Base-by-base conservation (phyloP, 2,888 invertebrate genomes). In the Stictocephala bisonia region DNA sequence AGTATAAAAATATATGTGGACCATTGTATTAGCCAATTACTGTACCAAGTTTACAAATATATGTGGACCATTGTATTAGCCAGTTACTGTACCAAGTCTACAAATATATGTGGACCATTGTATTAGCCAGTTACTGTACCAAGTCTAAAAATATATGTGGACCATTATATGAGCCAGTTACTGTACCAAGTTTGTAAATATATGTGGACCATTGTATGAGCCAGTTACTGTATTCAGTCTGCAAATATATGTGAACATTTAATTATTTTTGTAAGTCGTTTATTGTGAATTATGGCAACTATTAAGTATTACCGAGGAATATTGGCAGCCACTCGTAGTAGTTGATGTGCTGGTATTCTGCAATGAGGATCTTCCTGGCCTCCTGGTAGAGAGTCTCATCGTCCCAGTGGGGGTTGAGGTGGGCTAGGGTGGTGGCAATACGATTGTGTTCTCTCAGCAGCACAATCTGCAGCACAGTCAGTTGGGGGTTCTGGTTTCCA, bases 381-480 rank as follows among this genome's bases (percentile, higher is more conserved):
- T 94, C 94, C 83, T 91, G 87, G 83, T 89, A 95, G 0, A 93
- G 81, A 0, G 85, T 85, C 76, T 94, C 92, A 79, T 93, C 93
- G 29, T 86, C 85, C 90, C 93, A 93, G 53, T 87, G 86, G 0
- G 93, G 92, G 85, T 96, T 95, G 7, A 94, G 79, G 1, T 84
- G 81, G 0, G 85, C 80, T 26, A 95, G 82, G 2, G 85, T 86
- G 1, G 84, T 83, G 0, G 93, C 93, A 0, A 95, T 81, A 0
- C 93, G 88, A 83, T 95, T 95, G 83, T 95, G 95, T 80, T 95
- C 94, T 29, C 95, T 86, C 18, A 92, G 87, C 81, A 93, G 90
- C 6, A 94, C 80, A 0, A 90, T 90, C 78, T 95, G 94, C 0
- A 94, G 80, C 0, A 90, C 87, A 0, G 91, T 90, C 51, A 94